These are phyloP conservation scores for Falcunculus frontatus DNA, from an alignment of 2,113 vertebrate genomes.

Conservation along the genomic window DNA sequence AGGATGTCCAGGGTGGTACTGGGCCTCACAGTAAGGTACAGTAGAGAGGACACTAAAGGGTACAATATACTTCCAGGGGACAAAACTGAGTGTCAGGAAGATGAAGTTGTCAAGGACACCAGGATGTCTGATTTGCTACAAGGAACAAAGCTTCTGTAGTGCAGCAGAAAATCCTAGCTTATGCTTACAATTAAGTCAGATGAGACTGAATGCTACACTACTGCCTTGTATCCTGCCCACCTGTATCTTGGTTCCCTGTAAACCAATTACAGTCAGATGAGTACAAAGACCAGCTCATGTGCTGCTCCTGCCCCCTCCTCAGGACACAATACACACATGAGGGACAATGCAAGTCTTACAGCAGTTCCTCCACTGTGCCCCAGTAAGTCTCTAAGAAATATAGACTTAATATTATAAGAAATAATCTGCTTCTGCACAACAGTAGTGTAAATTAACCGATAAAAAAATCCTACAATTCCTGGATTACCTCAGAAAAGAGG, in stretches of 20 bases:
- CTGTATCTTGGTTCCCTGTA: neutral
- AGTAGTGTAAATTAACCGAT: neutral
- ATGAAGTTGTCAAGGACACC: neutral
- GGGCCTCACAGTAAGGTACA: neutral
- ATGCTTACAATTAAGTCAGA: neutral
- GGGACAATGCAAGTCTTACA: neutral
- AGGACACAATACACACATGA: neutral
- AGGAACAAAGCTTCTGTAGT: neutral
- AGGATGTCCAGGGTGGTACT: neutral
- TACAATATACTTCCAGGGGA: neutral
- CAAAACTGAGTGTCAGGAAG: neutral
- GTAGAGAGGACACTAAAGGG: neutral
- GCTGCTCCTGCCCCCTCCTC: neutral
- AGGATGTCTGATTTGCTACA: neutral
- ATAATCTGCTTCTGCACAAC: neutral
- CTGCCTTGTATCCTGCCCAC: fast-evolving
- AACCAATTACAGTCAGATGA: fast-evolving
- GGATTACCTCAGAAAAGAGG: neutral
- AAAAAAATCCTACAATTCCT: neutral
- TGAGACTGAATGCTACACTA: neutral
- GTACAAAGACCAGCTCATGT: neutral
- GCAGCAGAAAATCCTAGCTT: neutral
- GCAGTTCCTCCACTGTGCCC: neutral
- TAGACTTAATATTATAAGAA: no score
- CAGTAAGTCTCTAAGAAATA: fast-evolving